These are phyloP conservation scores for Aleiodes alternator DNA, from an alignment of 2,888 invertebrate species.

Conservation along the genomic window DNA sequence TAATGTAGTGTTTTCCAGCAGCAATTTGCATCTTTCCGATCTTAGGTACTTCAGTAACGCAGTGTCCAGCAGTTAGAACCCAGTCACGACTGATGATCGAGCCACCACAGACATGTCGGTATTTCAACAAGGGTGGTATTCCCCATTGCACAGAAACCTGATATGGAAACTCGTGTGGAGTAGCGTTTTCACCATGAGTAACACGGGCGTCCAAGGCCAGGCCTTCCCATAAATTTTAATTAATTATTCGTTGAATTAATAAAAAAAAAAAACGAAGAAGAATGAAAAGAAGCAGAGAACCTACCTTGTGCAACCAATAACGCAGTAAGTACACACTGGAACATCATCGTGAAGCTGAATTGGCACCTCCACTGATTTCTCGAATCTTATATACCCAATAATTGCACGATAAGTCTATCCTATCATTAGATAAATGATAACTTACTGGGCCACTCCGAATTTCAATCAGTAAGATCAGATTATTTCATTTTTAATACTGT, in stretches of 20 bases:
- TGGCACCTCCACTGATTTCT: not conserved
- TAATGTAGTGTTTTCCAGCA: conserved; percentile 78
- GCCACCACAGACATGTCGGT: conserved; percentile 75
- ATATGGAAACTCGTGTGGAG: conserved; percentile 73
- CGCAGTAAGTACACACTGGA: conserved; percentile 53
- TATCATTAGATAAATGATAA: conserved; percentile 15
- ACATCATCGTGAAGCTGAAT: conserved; percentile 54
- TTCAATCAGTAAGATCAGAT: conserved; percentile 15
- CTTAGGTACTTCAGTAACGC: conserved; percentile 66
- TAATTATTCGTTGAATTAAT: not conserved
- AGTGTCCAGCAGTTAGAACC: conserved; percentile 76
- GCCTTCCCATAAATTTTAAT: conserved; percentile 36
- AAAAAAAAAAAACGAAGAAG: not conserved
- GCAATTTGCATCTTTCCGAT: conserved; percentile 70
- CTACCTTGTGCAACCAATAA: conserved; percentile 61
- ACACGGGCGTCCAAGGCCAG: conserved; percentile 55
- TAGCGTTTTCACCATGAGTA: conserved; percentile 66
- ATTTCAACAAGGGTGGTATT: conserved; percentile 59
- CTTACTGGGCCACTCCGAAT: conserved; percentile 17
- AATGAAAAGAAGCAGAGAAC: conserved; percentile 25
- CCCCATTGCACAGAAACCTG: conserved; percentile 74
- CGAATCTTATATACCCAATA: conserved; percentile 15
- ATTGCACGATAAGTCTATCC: not conserved
- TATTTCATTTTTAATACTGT: not conserved
- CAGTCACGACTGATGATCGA: conserved; percentile 72